Conservation (phyloP, 2,888 invertebrate genomes). For the Pristionchus exspectatus region DNA sequence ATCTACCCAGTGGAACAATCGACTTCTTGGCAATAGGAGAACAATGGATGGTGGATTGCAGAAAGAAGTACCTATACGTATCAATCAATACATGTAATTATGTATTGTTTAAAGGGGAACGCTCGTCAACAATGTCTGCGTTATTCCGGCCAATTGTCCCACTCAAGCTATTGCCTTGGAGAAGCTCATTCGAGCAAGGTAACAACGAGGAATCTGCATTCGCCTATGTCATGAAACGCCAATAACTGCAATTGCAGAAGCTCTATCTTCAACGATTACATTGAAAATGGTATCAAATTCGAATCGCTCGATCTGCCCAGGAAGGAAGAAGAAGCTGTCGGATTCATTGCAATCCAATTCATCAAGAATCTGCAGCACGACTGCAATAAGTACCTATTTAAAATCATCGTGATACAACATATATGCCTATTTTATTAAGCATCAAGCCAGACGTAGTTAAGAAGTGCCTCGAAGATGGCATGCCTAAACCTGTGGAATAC, state of each 20-base stretch:
- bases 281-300: neutral
- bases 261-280: neutral
- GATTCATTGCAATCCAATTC: neutral
- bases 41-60: neutral
- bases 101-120: neutral
- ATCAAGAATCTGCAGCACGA: neutral
- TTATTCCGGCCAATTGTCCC: neutral
- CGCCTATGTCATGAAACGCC: too few species aligned
- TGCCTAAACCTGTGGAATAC: neutral
- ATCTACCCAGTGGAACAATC: neutral
- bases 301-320: neutral
- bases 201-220: neutral
- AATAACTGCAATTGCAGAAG: neutral
- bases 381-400: neutral
- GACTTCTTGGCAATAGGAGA: neutral
- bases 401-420: too few species aligned
- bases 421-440: neutral
- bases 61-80: neutral
- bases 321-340: neutral
- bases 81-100: too few species aligned
- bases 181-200: neutral
- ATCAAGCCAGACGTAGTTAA: neutral
- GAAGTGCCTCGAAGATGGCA: neutral
- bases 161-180: neutral
- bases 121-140: neutral